Conservation (phyloP, 2,888 invertebrate species). For the Agrilus cyanescens region DNA sequence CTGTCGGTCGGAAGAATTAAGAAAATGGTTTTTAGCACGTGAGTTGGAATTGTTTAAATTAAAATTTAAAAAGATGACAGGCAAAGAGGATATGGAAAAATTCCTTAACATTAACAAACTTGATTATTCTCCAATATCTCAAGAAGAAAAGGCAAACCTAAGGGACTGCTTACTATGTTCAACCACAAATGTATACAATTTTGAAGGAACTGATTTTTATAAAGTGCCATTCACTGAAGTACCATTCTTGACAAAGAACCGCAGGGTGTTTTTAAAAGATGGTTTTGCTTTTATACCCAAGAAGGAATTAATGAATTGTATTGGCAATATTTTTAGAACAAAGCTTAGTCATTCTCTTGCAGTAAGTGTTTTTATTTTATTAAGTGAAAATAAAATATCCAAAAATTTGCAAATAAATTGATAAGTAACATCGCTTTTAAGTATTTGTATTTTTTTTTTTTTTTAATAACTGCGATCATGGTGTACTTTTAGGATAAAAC, state of each 20-base stretch:
- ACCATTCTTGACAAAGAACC: conserved; percentile 63
- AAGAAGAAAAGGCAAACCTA: conserved; percentile 53
- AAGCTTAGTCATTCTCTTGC: conserved; percentile 57
- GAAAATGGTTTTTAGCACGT: conserved; percentile 77
- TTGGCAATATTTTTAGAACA: conserved; percentile 63
- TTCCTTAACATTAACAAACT: conserved; percentile 60
- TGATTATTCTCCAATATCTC: conserved; percentile 51
- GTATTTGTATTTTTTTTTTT: too few relatives aligned
- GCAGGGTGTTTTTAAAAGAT: conserved; percentile 65
- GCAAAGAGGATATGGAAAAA: conserved; percentile 47
- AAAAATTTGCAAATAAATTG: too few relatives aligned
- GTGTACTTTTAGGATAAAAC: too few relatives aligned
- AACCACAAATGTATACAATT: conserved; percentile 41
- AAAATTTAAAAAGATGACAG: conserved; percentile 56
- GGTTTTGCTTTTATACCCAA: conserved; percentile 85
- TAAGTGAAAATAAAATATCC: too few relatives aligned
- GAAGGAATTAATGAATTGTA: conserved; percentile 71
- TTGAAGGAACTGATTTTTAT: conserved; percentile 56
- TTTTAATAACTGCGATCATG: too few relatives aligned
- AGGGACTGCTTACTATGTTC: conserved; percentile 49
- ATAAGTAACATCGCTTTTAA: too few relatives aligned
- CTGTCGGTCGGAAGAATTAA: conserved; percentile 74
- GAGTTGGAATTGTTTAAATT: conserved; percentile 85
- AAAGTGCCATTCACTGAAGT: conserved; percentile 83
- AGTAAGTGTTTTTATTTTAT: conserved; percentile 33